Evolutionary conservation across 2,888 invertebrate species (phyloP).

Genomic region (Cepaea hortensis): DNA sequence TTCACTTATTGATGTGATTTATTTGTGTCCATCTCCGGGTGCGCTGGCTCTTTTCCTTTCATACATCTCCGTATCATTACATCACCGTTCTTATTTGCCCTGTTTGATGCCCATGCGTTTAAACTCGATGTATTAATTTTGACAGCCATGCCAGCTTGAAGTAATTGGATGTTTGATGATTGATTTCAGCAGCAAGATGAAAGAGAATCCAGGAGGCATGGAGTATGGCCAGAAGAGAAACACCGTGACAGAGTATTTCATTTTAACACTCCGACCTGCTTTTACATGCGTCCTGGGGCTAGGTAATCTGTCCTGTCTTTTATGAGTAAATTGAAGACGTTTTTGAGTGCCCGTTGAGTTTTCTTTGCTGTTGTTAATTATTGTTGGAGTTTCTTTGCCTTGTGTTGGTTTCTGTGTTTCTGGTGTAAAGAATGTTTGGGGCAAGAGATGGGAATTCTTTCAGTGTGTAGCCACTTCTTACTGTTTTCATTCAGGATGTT

Average conservation of each 20-base stretch:
- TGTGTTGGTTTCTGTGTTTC: too few relatives aligned
- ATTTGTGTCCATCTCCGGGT: background rate
- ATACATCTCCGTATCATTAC: background rate
- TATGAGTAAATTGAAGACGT: too few relatives aligned
- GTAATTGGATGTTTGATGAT: constrained; percentile 1
- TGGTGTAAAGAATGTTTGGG: too few relatives aligned
- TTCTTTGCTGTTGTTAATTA: too few relatives aligned
- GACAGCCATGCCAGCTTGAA: background rate
- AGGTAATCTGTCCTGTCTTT: background rate
- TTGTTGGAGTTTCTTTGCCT: too few relatives aligned
- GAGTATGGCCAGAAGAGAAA: background rate
- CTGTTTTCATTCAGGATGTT: too few relatives aligned
- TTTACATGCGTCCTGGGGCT: background rate
- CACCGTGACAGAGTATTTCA: background rate
- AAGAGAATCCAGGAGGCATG: background rate
- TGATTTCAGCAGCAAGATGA: background rate
- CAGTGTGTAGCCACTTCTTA: too few relatives aligned
- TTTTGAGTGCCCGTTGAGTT: too few relatives aligned
- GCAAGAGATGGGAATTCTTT: too few relatives aligned
- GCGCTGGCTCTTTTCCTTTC: background rate
- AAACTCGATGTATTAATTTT: background rate
- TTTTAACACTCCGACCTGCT: background rate
- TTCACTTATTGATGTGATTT: background rate
- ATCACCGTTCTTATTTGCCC: background rate
- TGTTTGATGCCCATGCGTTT: background rate